Base-by-base conservation (phyloP, 1,140 invertebrate genomes). In the Oryctes rhinoceros region DNA sequence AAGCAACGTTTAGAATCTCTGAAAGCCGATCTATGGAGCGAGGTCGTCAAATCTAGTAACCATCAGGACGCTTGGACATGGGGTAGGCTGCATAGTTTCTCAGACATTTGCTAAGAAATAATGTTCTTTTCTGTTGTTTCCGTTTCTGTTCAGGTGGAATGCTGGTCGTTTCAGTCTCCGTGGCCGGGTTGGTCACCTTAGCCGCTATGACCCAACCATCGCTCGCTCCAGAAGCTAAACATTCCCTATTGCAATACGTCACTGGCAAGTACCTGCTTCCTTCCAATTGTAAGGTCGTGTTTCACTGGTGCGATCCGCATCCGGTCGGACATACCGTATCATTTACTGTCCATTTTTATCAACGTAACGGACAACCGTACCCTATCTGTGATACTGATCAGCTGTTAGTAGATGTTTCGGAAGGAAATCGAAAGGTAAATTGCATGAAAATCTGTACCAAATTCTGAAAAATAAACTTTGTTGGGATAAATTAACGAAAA, bases 321-420 rank as follows among this genome's bases (percentile, higher is more conserved):
- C 89, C 92, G 11, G 97, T 98, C 0, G 96, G 96, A 11, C 94
- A 94, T 86, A 97, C 96, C 4, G 94, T 97, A 90, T 95, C 94
- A 84, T 97, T 98, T 87, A 94, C 92, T 78, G 93, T 97, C 74
- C 90, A 96, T 91, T 97, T 97, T 89, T 97, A 93, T 89, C 96
- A 97, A 89, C 93, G 96, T 84, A 97, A 97, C 86, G 95, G 96
- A 30, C 94, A 96, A 85, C 94, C 96, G 79, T 98, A 97, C 90
- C 96, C 96, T 82, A 94, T 97, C 83, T 97, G 95, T 88, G 95
- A 97, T 89, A 95, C 94, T 78, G 96, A 97, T 89, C 94, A 95
- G 87, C 91, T 98, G 76, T 91, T 93, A 82, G 94, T 97, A 37
- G 94, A 96, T 88, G 95, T 98, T 81, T 93, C 92, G 47, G 94